These are phyloP conservation scores for Octopus bimaculoides DNA, from an alignment of 1,140 invertebrate species.

Conservation along the genomic window DNA sequence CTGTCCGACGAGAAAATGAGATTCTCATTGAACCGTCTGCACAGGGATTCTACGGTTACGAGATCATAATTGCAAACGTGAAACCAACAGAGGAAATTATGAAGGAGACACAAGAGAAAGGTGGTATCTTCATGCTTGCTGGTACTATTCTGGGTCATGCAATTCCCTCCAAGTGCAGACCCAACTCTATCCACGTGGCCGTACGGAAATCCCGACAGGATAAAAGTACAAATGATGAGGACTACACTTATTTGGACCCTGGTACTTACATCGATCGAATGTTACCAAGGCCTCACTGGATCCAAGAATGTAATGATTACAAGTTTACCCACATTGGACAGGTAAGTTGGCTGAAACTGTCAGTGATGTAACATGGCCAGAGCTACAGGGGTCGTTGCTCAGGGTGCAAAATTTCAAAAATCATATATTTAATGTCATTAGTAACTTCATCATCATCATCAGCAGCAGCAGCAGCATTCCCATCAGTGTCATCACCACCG, in stretches of 20 bases:
- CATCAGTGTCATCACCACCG: too few relatives aligned
- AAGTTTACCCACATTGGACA: constrained; percentile 26
- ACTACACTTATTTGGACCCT: constrained; percentile 29
- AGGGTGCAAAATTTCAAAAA: too few relatives aligned
- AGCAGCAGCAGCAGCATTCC: too few relatives aligned
- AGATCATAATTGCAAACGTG: constrained; percentile 29
- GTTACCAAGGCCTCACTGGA: constrained; percentile 26
- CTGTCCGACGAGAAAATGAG: neutral
- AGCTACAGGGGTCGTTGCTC: too few relatives aligned
- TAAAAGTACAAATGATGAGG: neutral
- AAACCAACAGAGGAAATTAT: constrained; percentile 10
- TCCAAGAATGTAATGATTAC: constrained; percentile 29
- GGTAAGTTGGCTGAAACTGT: neutral
- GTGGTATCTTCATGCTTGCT: constrained; percentile 1
- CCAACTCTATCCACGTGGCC: constrained; percentile 28
- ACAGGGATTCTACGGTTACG: constrained; percentile 21
- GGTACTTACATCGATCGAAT: constrained; percentile 24
- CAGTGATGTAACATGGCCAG: too few relatives aligned
- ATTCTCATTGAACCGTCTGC: constrained; percentile 22
- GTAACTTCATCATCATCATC: too few relatives aligned
- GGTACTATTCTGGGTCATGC: constrained; percentile 21
- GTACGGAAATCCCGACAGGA: constrained; percentile 16
- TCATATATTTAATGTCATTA: too few relatives aligned
- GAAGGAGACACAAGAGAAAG: neutral
- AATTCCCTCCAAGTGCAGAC: constrained; percentile 19